phyloP scores from a whole-genome alignment of 2,888 invertebrate species.

The Opisthograptis luteolata region DNA sequence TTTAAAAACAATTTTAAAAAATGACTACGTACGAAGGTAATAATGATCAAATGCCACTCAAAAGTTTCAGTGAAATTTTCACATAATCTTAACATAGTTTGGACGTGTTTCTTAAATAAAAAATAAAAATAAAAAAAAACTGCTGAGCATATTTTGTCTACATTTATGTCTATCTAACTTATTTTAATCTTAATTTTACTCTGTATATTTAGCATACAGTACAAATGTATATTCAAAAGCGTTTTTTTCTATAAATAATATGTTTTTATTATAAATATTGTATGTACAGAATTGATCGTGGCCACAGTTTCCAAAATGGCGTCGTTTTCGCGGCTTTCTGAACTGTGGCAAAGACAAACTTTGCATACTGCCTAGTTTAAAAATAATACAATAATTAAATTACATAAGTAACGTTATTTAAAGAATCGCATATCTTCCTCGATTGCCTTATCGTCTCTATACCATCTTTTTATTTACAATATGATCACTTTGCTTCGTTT shows the following conservation, averaged over 20 bases:
- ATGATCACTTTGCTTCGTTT: conserved; percentile 75
- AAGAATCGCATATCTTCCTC: conserved; percentile 44
- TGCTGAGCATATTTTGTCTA: conserved; percentile 73
- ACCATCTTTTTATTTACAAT: conserved; percentile 64
- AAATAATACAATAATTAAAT: conserved; percentile 42
- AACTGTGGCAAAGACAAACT: conserved; percentile 33
- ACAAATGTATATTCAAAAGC: conserved; percentile 75
- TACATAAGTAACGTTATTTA: conserved; percentile 51
- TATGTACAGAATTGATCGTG: conserved; percentile 44
- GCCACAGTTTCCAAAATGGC: conserved; percentile 35
- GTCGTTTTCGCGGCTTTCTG: conserved; percentile 10
- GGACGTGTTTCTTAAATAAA: conserved; percentile 50
- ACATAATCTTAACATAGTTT: conserved; percentile 34
- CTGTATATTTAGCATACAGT: conserved; percentile 62
- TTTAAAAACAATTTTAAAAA: conserved; percentile 6
- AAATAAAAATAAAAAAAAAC: conserved; percentile 42
- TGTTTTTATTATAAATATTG: conserved; percentile 51
- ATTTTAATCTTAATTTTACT: conserved; percentile 59
- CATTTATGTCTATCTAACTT: conserved; percentile 76
- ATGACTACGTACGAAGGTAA: background rate
- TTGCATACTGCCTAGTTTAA: conserved; percentile 37
- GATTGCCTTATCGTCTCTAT: conserved; percentile 44
- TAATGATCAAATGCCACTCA: conserved; percentile 2
- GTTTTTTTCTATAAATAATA: conserved; percentile 67
- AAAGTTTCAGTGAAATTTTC: conserved; percentile 5